Evolutionary conservation across 2,888 invertebrate species (phyloP).

Genomic region (Belgica antarctica): DNA sequence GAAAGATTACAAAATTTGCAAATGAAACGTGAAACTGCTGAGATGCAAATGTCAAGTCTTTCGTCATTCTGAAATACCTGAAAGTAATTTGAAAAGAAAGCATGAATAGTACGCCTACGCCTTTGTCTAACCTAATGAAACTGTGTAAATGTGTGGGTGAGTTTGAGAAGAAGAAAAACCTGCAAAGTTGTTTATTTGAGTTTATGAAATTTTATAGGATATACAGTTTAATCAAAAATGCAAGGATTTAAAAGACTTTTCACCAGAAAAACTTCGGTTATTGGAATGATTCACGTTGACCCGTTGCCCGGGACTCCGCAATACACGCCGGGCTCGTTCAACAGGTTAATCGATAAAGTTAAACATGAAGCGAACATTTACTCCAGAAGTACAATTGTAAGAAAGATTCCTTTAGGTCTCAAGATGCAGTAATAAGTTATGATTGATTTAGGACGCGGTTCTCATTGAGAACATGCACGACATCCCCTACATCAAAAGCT

Average conservation of each 20-base stretch:
- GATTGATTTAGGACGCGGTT: conserved; percentile 60
- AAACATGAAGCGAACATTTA: conserved; percentile 64
- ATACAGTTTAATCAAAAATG: conserved; percentile 15
- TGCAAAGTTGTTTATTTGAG: not conserved
- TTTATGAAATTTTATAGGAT: no score
- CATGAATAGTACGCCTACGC: not conserved
- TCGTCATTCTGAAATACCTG: not conserved
- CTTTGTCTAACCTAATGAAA: conserved; percentile 26
- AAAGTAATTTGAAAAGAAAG: not conserved
- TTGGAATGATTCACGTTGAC: conserved; percentile 71
- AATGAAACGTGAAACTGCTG: no score
- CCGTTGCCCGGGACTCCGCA: conserved; percentile 71
- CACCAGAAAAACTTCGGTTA: conserved; percentile 47
- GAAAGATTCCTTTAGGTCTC: no score
- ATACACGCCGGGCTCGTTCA: conserved; percentile 56
- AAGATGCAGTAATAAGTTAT: not conserved
- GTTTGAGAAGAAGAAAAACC: not conserved
- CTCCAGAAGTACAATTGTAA: conserved; percentile 59
- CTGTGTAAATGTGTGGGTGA: not conserved
- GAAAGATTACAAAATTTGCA: not conserved
- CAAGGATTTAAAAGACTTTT: conserved; percentile 29
- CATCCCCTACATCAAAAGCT: conserved; percentile 65
- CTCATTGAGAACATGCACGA: conserved; percentile 80
- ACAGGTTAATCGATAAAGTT: conserved; percentile 60
- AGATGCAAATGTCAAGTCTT: not conserved